These are phyloP conservation scores for Hololepta plana DNA, from an alignment of 2,888 invertebrate genomes.

Conservation along the genomic window DNA sequence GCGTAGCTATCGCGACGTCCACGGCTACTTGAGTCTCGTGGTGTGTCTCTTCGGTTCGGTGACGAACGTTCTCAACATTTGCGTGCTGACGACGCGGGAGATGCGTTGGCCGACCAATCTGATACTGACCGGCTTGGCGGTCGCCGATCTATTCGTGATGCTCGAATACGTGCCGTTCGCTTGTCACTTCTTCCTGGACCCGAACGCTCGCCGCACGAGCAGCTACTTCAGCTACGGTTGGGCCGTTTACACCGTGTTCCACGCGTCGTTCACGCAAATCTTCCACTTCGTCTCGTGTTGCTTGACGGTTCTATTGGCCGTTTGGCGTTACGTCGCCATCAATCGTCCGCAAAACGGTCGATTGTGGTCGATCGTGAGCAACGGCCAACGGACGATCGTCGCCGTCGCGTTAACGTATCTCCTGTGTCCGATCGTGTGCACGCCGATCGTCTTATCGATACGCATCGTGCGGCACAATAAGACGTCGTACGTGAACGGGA, in stretches of 20 bases:
- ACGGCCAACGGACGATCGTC: constrained; percentile 53
- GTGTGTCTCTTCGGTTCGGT: constrained; percentile 83
- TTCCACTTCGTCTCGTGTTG: constrained; percentile 85
- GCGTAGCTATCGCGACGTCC: constrained; percentile 48
- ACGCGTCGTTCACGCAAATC: constrained; percentile 77
- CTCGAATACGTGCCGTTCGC: constrained; percentile 85
- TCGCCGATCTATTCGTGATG: constrained; percentile 89
- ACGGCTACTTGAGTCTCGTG: constrained; percentile 70
- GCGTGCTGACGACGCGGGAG: constrained; percentile 73
- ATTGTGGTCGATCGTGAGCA: constrained; percentile 46
- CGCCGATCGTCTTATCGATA: constrained; percentile 67
- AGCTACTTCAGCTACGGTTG: constrained; percentile 49
- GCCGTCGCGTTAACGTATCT: constrained; percentile 65
- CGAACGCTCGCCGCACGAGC: constrained; percentile 31
- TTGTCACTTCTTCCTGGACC: constrained; percentile 57
- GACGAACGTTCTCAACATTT: constrained; percentile 82
- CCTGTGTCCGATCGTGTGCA: constrained; percentile 65
- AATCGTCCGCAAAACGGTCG: constrained; percentile 66
- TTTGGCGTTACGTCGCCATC: constrained; percentile 81
- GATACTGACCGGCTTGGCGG: constrained; percentile 75
- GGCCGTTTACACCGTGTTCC: constrained; percentile 75
- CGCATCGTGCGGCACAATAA: constrained; percentile 45
- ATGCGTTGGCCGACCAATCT: constrained; percentile 87
- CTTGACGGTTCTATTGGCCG: constrained; percentile 79
- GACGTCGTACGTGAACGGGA: constrained; percentile 28